Evolutionary conservation across 1,140 invertebrate genomes (phyloP).

Genomic region (Halesus radiatus): DNA sequence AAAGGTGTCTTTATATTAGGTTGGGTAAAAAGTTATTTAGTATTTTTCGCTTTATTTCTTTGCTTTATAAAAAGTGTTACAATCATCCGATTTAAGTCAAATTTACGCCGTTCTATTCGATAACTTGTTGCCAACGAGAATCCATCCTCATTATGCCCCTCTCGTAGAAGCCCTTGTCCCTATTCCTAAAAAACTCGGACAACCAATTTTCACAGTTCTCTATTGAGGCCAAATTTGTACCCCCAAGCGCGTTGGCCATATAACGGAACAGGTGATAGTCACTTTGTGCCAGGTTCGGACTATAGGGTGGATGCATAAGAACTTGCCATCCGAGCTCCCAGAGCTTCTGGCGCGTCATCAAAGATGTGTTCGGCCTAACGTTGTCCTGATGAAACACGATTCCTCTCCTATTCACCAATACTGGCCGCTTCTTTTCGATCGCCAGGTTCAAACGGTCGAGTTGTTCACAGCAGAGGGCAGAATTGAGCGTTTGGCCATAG

Average conservation of each 20-base stretch:
- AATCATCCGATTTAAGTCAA: slow-evolving; percentile 12
- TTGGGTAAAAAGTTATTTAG: not conserved
- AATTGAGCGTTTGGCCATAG: not conserved
- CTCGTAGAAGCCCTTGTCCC: not conserved
- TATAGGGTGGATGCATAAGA: not conserved
- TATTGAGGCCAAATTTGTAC: slow-evolving; percentile 22
- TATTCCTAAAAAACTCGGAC: slow-evolving; percentile 13
- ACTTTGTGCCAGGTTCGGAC: not conserved
- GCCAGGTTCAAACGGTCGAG: slow-evolving; percentile 17
- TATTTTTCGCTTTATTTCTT: not conserved
- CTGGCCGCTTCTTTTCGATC: slow-evolving; percentile 9
- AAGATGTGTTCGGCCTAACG: slow-evolving; percentile 13
- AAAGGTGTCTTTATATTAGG: no score
- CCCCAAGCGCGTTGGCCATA: slow-evolving; percentile 17
- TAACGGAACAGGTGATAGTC: no score
- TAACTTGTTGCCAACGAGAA: slow-evolving; percentile 22
- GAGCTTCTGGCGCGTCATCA: slow-evolving; percentile 15
- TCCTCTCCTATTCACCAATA: slow-evolving; percentile 19
- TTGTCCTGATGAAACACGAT: slow-evolving; percentile 17
- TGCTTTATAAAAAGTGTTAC: slow-evolving; percentile 23
- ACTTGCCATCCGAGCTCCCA: slow-evolving; percentile 5
- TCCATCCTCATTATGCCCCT: not conserved
- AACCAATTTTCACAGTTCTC: slow-evolving; percentile 18
- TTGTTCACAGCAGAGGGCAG: slow-evolving; percentile 2
- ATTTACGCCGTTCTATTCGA: slow-evolving; percentile 20